Evolutionary conservation across 1,140 invertebrate species (phyloP), one percentile per base, ranked within the genome.

Genomic region (Drosophila pandora): DNA sequence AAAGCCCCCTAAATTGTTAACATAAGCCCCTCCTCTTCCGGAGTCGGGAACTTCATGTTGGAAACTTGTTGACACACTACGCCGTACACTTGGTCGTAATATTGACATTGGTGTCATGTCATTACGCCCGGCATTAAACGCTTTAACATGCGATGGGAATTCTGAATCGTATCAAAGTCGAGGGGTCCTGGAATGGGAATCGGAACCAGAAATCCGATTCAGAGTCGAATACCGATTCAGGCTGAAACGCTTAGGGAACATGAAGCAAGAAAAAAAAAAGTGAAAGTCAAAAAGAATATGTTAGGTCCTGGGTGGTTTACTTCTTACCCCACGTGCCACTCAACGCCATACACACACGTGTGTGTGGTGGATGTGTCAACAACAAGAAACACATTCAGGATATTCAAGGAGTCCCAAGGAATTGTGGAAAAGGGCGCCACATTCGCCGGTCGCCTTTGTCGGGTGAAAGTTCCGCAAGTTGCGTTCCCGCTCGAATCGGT

Each of bases 51-150:
- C 10, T 32, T 49, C 30, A 13, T 10, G 52, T 48, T 64, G 58
- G 60, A 64, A 82, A 88, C 83, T 87, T 87, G 83, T 87, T 88
- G 79, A 88, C 79, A 88, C 56, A 76, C 56, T 68, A 56, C 55
- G 59, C 43, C 76, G 52, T 71, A 71, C 77, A 78, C 50, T 87
- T 82, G 73, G 49, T 71, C 72, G 62, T 69, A 76, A 79, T 88
- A 83, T 88, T 88, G 83, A 76, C 83, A 88, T 83, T 87, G 83
- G 83, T 87, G 83, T 87, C 83, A 82, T 87, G 83, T 87, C 83
- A 79, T 87, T 87, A 88, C 73, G 76, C 53, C 79, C 52, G 72
- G 55, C 68, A 88, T 87, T 87, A 88, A 87, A 85, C 62, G 80
- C 80, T 85, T 76, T 75, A 71, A 88, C 83, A 88, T 88, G 83